phyloP scores from a whole-genome alignment of 2,113 vertebrate genomes.

The Zapus hudsonius region DNA sequence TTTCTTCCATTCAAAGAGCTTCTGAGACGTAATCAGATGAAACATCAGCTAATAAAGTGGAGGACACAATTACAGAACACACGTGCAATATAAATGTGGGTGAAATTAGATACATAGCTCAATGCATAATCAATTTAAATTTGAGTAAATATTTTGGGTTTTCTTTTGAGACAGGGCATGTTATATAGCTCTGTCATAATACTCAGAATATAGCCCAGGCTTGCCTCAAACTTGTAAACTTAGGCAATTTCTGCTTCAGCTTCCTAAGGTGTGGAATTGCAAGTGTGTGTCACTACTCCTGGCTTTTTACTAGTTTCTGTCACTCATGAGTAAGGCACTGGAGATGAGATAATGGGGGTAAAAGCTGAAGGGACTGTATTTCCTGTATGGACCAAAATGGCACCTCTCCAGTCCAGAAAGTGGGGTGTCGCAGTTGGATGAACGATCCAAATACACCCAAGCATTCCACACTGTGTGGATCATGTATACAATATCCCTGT shows the following conservation, averaged over 20 bases:
- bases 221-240: not conserved
- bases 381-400: not conserved
- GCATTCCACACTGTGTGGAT: not conserved
- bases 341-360: rapidly evolving
- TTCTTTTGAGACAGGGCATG: not conserved
- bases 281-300: not conserved
- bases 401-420: not conserved
- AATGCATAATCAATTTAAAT: slow-evolving; percentile 19
- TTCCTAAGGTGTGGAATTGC: not conserved
- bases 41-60: not conserved
- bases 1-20: not conserved
- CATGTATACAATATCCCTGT: not conserved
- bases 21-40: not conserved
- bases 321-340: not conserved
- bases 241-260: not conserved
- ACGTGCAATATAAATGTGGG: not conserved
- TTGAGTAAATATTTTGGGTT: slow-evolving; percentile 25
- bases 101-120: not conserved
- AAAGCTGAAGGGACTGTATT: not conserved
- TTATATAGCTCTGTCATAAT: not conserved
- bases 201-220: not conserved
- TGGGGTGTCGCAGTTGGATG: not conserved
- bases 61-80: not conserved
- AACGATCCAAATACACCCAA: not conserved
- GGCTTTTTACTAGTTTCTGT: not conserved